Conservation (phyloP, 2,888 invertebrate species). For the Steinernema scapterisci region DNA sequence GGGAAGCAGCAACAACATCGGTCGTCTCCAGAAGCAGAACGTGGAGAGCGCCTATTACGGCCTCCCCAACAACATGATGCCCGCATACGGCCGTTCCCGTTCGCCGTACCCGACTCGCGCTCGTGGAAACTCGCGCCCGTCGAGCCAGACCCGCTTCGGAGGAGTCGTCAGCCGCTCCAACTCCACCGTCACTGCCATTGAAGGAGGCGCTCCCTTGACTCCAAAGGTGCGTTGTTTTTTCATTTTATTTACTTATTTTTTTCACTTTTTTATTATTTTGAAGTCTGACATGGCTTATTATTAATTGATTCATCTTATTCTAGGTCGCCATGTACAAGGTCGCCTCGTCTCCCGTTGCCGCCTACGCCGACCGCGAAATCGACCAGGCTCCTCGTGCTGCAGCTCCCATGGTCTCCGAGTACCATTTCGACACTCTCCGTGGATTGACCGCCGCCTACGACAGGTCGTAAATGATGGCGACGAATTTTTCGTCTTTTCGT, state of each 20-base stretch:
- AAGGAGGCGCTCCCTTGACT: background rate
- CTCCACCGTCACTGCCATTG: slow-evolving; percentile 11
- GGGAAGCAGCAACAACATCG: background rate
- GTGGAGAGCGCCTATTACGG: slow-evolving; percentile 21
- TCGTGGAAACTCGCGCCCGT: background rate
- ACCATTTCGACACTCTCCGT: slow-evolving; percentile 12
- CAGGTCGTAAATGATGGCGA: background rate
- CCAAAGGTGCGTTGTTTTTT: slow-evolving; percentile 2
- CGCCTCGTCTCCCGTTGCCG: background rate
- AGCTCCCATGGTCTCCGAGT: background rate
- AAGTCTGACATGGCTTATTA: background rate
- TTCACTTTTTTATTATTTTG: too few relatives aligned
- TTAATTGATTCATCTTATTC: background rate
- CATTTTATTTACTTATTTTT: too few relatives aligned
- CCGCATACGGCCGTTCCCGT: background rate
- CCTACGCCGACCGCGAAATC: background rate
- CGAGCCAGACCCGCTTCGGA: background rate
- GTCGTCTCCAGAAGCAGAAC: background rate
- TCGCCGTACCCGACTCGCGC: background rate
- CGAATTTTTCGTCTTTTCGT: too few relatives aligned
- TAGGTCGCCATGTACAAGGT: slow-evolving; percentile 4
- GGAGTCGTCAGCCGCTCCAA: background rate
- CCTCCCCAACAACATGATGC: slow-evolving; percentile 11
- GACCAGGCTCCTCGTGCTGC: background rate
- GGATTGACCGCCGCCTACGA: background rate